Percentiles rank a stretch among this genome's conserved stretches.
phyloP scores from a whole-genome alignment of 2,888 invertebrate species.

The Pachliopta kotzebuea region DNA sequence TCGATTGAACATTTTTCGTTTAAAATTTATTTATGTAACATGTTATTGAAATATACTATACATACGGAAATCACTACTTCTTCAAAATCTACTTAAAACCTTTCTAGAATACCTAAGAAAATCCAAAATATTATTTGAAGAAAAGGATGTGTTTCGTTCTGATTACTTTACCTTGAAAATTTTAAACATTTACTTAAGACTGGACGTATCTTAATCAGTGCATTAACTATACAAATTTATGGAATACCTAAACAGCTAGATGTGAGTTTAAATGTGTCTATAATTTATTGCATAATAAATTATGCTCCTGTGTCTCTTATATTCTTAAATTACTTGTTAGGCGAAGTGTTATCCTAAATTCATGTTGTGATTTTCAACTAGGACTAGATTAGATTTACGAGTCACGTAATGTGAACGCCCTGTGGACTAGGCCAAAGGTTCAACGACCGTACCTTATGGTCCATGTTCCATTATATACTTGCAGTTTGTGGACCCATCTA shows the following conservation, averaged over 20 bases:
- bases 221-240: slow-evolving; percentile 12
- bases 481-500: slow-evolving; percentile 38
- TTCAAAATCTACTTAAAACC: too few relatives aligned
- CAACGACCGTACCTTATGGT: slow-evolving; percentile 62
- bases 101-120: background rate
- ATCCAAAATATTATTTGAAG: background rate
- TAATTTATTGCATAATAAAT: background rate
- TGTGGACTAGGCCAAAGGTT: slow-evolving; percentile 51
- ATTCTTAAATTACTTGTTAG: background rate
- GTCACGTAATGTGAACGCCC: slow-evolving; percentile 37
- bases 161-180: slow-evolving; percentile 22
- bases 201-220: slow-evolving; percentile 7
- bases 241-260: slow-evolving; percentile 5
- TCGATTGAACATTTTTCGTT: too few relatives aligned
- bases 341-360: slow-evolving; percentile 1
- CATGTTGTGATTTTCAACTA: slow-evolving; percentile 31
- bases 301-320: background rate
- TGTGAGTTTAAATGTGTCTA: slow-evolving; percentile 3
- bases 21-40: too few relatives aligned
- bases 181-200: slow-evolving; percentile 14
- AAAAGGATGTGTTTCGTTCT: slow-evolving; percentile 20
- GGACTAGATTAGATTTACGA: slow-evolving; percentile 38
- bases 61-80: too few relatives aligned
- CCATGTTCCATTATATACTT: slow-evolving; percentile 37
- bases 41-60: too few relatives aligned